Conservation (phyloP, 2,113 vertebrate genomes). For the Odocoileus hemionus region DNA sequence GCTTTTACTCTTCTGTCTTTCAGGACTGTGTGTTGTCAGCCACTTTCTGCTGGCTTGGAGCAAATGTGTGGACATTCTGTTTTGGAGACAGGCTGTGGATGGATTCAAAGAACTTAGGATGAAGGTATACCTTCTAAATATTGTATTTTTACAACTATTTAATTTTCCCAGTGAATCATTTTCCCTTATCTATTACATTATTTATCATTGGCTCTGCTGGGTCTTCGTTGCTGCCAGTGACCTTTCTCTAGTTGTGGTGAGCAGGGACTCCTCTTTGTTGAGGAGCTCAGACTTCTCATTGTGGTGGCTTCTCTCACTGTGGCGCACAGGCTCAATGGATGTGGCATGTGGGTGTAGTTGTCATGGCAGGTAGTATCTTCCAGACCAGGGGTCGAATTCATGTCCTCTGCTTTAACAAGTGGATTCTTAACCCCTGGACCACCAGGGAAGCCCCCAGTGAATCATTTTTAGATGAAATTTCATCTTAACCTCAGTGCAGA, state of each 20-base stretch:
- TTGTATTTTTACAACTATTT: background rate
- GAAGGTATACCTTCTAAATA: background rate
- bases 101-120: background rate
- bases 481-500: background rate
- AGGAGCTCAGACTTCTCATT: background rate
- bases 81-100: background rate
- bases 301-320: fast-evolving
- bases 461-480: background rate
- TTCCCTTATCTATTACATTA: background rate
- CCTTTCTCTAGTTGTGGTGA: background rate
- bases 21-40: background rate
- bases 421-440: background rate
- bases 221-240: background rate
- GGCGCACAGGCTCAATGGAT: fast-evolving
- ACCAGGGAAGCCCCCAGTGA: background rate
- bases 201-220: background rate
- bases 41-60: background rate
- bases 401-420: background rate
- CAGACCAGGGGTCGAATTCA: background rate
- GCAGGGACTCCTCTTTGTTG: background rate
- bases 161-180: background rate
- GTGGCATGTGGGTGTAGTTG: background rate
- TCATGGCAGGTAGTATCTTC: background rate
- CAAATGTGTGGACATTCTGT: background rate
- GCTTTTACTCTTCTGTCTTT: background rate